These are phyloP conservation scores for Myiopsitta monachus DNA, from an alignment of 2,113 vertebrate species.

Conservation along the genomic window DNA sequence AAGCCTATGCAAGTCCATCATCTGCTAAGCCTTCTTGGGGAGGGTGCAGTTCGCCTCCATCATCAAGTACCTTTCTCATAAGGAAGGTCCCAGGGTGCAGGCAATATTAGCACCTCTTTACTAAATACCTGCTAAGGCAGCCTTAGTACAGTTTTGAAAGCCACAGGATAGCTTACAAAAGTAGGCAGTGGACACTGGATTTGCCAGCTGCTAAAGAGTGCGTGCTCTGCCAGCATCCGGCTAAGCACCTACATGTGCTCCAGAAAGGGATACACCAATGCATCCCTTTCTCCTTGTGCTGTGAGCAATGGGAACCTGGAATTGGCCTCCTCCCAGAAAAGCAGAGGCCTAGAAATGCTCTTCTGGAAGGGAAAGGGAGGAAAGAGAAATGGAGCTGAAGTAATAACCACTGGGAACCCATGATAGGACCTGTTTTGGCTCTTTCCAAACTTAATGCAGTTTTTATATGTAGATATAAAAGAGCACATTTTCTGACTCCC, in stretches of 20 bases:
- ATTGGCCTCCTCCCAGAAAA: neutral
- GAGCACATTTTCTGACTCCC: slow-evolving; percentile 23
- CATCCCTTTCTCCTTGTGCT: neutral
- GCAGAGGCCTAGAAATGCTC: neutral
- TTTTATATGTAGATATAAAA: slow-evolving; percentile 67
- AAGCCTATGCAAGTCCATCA: neutral
- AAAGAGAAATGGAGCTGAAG: neutral
- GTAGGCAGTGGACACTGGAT: neutral
- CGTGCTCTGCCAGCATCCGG: neutral
- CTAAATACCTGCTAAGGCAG: neutral
- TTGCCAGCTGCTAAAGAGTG: neutral
- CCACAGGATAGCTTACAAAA: neutral
- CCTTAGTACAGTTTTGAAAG: neutral
- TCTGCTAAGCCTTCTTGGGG: neutral
- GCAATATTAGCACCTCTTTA: neutral
- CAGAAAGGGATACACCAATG: neutral
- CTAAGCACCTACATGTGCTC: neutral
- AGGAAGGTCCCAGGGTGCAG: neutral
- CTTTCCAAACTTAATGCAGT: slow-evolving; percentile 36
- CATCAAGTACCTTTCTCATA: neutral
- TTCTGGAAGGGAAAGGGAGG: neutral
- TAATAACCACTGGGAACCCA: slow-evolving; percentile 3
- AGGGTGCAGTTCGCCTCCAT: neutral
- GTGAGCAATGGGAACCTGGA: neutral
- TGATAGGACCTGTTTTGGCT: slow-evolving; percentile 37